These are phyloP conservation scores for Craterocephalus amniculus DNA, from an alignment of 2,797 vertebrate genomes.

Conservation along the genomic window DNA sequence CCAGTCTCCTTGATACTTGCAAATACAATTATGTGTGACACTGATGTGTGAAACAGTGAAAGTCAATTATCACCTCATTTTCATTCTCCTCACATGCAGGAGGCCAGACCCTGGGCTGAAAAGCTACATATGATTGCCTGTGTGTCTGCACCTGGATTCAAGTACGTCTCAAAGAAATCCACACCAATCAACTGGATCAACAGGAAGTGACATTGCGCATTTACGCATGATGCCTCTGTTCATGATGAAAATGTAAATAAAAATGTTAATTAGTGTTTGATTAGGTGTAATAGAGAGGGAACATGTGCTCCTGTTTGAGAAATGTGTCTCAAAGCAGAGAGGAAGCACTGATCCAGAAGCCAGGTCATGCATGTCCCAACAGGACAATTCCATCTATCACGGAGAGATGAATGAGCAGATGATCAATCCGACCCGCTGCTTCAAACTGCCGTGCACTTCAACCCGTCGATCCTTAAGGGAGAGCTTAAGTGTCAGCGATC, in stretches of 20 bases:
- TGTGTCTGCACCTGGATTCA: constrained; percentile 23
- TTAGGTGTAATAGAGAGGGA: background rate
- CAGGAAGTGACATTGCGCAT: constrained; percentile 10
- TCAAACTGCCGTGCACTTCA: constrained; percentile 45
- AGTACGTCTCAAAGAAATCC: background rate
- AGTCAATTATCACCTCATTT: constrained; percentile 73
- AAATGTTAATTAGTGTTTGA: constrained; percentile 19
- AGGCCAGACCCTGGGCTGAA: constrained; percentile 3
- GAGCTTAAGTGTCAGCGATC: constrained; percentile 8
- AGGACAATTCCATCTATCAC: constrained; percentile 56
- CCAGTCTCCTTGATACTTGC: constrained; percentile 19
- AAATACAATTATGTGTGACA: constrained; percentile 50
- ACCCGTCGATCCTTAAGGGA: constrained; percentile 56
- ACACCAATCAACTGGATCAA: constrained; percentile 14
- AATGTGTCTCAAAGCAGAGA: constrained; percentile 46
- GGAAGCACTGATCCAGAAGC: constrained; percentile 53
- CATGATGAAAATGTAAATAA: background rate
- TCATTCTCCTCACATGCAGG: constrained; percentile 56
- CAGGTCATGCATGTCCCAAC: constrained; percentile 52
- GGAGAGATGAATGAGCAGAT: constrained; percentile 38
- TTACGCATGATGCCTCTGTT: constrained; percentile 30
- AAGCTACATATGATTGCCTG: background rate
- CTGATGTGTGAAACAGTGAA: constrained; percentile 61
- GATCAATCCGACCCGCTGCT: constrained; percentile 59
- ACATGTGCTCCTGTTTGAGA: constrained; percentile 25